Percentiles rank a stretch among this genome's conserved stretches.
These are phyloP conservation scores for Chymomyza costata DNA, from an alignment of 1,140 invertebrate genomes.

Conservation along the genomic window DNA sequence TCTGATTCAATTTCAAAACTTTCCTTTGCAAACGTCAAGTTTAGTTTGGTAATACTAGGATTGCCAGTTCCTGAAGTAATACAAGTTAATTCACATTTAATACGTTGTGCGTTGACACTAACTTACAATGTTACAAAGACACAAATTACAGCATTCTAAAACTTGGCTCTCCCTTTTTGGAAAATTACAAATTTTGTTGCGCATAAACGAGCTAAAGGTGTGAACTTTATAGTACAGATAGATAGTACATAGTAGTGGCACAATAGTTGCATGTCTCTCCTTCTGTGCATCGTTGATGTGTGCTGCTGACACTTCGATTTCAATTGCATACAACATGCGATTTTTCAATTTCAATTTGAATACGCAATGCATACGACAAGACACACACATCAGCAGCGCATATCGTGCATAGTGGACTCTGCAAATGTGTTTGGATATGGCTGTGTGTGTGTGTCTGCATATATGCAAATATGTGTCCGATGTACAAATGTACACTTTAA, in stretches of 20 bases:
- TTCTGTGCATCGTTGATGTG: constrained; percentile 57
- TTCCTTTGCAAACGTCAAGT: too few relatives aligned
- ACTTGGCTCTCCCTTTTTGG: not conserved
- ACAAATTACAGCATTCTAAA: too few relatives aligned
- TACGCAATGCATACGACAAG: constrained; percentile 45
- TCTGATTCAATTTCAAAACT: too few relatives aligned
- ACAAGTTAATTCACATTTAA: too few relatives aligned
- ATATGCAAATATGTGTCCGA: constrained; percentile 48
- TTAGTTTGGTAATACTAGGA: too few relatives aligned
- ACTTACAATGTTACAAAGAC: too few relatives aligned
- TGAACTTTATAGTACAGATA: too few relatives aligned
- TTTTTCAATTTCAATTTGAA: constrained; percentile 70
- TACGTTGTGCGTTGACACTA: too few relatives aligned
- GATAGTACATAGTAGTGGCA: too few relatives aligned
- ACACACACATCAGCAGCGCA: not conserved
- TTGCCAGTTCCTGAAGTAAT: too few relatives aligned
- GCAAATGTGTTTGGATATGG: constrained; percentile 3
- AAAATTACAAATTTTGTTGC: not conserved
- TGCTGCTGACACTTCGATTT: constrained; percentile 68
- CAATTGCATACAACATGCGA: constrained; percentile 69
- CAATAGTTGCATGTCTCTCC: constrained; percentile 17
- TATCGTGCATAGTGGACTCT: not conserved
- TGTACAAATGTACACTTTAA: constrained; percentile 67
- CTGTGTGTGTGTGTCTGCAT: constrained; percentile 17
- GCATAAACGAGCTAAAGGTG: too few relatives aligned